phyloP scores from a whole-genome alignment of 2,797 vertebrate species.

The Poecilia gillii region DNA sequence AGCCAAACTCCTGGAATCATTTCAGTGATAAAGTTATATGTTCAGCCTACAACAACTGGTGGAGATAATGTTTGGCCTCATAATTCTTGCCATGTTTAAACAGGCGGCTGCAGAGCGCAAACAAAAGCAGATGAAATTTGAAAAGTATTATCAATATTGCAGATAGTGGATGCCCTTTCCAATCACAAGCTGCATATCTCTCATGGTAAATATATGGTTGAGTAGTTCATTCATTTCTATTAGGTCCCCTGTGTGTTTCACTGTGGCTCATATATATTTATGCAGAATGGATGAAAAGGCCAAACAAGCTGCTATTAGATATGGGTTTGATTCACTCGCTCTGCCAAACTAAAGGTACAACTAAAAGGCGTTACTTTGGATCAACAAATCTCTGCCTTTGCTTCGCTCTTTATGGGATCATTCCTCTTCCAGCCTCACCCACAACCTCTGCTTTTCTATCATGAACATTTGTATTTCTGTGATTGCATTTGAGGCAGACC shows the following conservation, averaged over 20 bases:
- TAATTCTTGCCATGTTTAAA: constrained; percentile 99
- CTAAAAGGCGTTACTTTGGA: constrained; percentile 82
- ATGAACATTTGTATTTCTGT: constrained; percentile 43
- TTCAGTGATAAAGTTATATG: constrained; percentile 99
- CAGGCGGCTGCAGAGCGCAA: constrained; percentile 99
- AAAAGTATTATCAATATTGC: constrained; percentile 99
- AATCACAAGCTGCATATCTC: constrained; percentile 99
- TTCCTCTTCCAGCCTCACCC: constrained; percentile 68
- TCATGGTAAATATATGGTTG: constrained; percentile 98
- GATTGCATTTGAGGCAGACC: constrained; percentile 18
- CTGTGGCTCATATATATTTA: constrained; percentile 84
- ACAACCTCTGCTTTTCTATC: constrained; percentile 65
- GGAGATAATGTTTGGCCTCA: constrained; percentile 99
- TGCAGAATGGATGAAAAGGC: constrained; percentile 87
- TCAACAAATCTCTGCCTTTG: constrained; percentile 79
- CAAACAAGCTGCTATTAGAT: constrained; percentile 86
- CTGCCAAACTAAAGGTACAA: constrained; percentile 79
- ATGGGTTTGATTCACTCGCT: constrained; percentile 80
- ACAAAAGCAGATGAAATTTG: constrained; percentile 99
- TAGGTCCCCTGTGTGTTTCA: constrained; percentile 95
- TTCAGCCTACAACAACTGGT: constrained; percentile 97
- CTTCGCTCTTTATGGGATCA: constrained; percentile 67
- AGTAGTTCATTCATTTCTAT: constrained; percentile 99
- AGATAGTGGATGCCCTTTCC: constrained; percentile 99
- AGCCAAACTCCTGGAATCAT: constrained; percentile 99